Evolutionary conservation across 2,888 invertebrate genomes (phyloP).

Genomic region (Diarsia dahlii): DNA sequence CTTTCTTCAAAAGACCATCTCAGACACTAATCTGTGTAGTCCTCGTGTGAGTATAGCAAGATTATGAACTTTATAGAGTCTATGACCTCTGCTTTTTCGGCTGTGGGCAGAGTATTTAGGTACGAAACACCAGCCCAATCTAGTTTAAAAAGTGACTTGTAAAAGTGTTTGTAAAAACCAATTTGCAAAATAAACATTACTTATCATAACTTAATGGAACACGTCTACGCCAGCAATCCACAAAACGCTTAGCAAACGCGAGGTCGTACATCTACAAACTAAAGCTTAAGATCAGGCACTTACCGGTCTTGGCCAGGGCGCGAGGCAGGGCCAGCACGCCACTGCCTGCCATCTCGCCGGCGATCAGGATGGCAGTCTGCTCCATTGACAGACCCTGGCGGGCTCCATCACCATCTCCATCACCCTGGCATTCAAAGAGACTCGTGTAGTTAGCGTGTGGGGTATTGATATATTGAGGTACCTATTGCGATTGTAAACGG

Average conservation of each 20-base stretch:
- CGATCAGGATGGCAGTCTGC: slow-evolving; percentile 92
- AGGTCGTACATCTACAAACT: slow-evolving; percentile 2
- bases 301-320: slow-evolving; percentile 92
- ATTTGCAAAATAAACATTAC: no score
- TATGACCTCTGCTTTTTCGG: no score
- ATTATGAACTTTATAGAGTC: no score
- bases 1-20: no score
- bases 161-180: no score
- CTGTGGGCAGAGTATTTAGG: no score
- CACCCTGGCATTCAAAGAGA: slow-evolving; percentile 40
- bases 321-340: slow-evolving; percentile 93
- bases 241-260: slow-evolving; percentile 38
- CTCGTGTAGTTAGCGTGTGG: neutral
- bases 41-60: no score
- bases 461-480: neutral
- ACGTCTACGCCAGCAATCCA: slow-evolving; percentile 18
- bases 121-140: no score
- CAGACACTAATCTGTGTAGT: no score
- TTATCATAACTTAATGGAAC: no score
- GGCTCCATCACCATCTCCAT: slow-evolving; percentile 62
- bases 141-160: no score
- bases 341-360: slow-evolving; percentile 93
- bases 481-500: no score
- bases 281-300: slow-evolving; percentile 29
- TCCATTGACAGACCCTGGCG: slow-evolving; percentile 74